A percentile compares a stretch with the other conserved stretches of the same genome.
phyloP scores from a whole-genome alignment of 2,797 vertebrate species.

The Thaleichthys pacificus region DNA sequence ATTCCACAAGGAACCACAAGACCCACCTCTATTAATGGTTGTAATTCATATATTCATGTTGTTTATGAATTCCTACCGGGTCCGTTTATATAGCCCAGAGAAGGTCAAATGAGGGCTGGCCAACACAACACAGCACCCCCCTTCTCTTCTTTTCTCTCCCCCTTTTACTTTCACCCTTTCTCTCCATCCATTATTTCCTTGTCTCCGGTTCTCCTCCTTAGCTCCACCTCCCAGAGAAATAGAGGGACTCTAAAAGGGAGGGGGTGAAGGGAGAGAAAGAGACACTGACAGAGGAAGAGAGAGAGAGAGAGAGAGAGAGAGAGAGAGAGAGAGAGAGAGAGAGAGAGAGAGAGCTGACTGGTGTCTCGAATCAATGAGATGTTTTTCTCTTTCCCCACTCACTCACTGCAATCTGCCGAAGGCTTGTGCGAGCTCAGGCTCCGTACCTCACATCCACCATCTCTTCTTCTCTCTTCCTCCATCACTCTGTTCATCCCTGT shows the following conservation, averaged over 20 bases:
- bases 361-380: conserved; percentile 52
- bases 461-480: conserved; percentile 48
- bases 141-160: conserved; percentile 15
- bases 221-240: conserved; percentile 54
- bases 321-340: conserved; percentile 11
- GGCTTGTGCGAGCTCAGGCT: conserved; percentile 18
- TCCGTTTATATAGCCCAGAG: background rate
- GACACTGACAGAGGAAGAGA: conserved; percentile 6
- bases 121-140: conserved; percentile 33
- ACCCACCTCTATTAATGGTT: background rate
- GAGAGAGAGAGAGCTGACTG: conserved; percentile 42
- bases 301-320: conserved; percentile 4
- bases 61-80: conserved; percentile 18
- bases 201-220: conserved; percentile 55
- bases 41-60: conserved; percentile 9
- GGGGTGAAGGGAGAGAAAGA: conserved; percentile 4
- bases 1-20: background rate
- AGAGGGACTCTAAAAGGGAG: background rate
- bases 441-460: conserved; percentile 34
- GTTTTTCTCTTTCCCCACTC: conserved; percentile 30
- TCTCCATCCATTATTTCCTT: conserved; percentile 45
- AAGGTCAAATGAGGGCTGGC: conserved; percentile 38
- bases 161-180: conserved; percentile 15
- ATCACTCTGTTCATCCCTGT: conserved; percentile 29
- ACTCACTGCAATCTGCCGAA: conserved; percentile 45